phyloP scores from a whole-genome alignment of 2,888 invertebrate species.

The Matsumyia berberina region DNA sequence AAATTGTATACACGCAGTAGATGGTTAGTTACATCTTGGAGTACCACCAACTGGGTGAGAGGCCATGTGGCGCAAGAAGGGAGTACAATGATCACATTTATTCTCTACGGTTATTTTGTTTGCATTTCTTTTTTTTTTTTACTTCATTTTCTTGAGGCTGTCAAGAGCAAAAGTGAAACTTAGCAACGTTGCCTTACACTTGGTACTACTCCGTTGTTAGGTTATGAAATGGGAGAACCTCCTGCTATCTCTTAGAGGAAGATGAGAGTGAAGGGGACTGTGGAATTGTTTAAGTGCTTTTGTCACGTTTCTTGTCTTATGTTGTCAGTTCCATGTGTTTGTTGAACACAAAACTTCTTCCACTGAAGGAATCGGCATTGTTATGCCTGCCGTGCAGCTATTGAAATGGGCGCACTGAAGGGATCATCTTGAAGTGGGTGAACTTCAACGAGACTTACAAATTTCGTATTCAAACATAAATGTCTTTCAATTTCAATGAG shows the following conservation, averaged over 20 bases:
- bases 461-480: slow-evolving; percentile 19
- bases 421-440: slow-evolving; percentile 29
- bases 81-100: slow-evolving; percentile 71
- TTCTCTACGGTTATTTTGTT: slow-evolving; percentile 49
- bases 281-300: slow-evolving; percentile 67
- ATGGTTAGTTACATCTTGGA: slow-evolving; percentile 42
- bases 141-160: slow-evolving; percentile 26
- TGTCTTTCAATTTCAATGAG: slow-evolving; percentile 6
- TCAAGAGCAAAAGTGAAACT: slow-evolving; percentile 70
- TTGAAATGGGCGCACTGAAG: slow-evolving; percentile 29
- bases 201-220: slow-evolving; percentile 56
- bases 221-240: slow-evolving; percentile 69
- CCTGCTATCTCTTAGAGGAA: slow-evolving; percentile 42
- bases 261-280: slow-evolving; percentile 58
- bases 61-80: slow-evolving; percentile 51
- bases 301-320: slow-evolving; percentile 61
- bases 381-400: slow-evolving; percentile 4
- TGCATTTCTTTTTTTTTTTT: slow-evolving; percentile 12
- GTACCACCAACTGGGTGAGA: slow-evolving; percentile 45
- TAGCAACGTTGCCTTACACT: slow-evolving; percentile 66
- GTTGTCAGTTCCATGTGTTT: slow-evolving; percentile 61
- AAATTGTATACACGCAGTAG: slow-evolving; percentile 38
- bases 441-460: slow-evolving; percentile 29
- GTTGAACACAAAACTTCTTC: slow-evolving; percentile 44
- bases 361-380: slow-evolving; percentile 27